A percentile compares a stretch with the other conserved stretches of the same genome.
Conservation (phyloP, 2,113 vertebrate genomes). For the Cryptotis parvus region DNA sequence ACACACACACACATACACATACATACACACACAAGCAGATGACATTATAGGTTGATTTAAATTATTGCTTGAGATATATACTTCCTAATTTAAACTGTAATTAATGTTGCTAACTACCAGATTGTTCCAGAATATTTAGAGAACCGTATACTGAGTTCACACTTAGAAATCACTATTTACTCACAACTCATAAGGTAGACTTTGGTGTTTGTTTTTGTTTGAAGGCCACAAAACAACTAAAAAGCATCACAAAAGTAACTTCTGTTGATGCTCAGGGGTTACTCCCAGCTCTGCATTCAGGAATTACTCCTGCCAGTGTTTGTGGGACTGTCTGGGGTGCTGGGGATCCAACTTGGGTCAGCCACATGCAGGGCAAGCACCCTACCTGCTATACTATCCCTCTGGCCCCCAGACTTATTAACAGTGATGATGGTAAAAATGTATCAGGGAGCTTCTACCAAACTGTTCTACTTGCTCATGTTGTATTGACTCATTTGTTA, state of each 20-base stretch:
- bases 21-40: neutral
- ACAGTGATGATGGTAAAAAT: neutral
- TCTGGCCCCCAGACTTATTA: neutral
- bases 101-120: conserved; percentile 10
- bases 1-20: neutral
- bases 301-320: too few species aligned
- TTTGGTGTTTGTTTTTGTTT: too few species aligned
- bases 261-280: too few species aligned
- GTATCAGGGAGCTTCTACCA: neutral
- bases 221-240: too few species aligned
- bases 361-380: too few species aligned
- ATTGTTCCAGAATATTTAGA: conserved; percentile 23
- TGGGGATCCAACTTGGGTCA: too few species aligned
- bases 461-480: neutral
- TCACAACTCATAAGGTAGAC: neutral
- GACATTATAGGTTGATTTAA: neutral
- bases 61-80: neutral
- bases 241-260: too few species aligned
- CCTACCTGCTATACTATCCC: too few species aligned
- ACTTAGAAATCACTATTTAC: neutral
- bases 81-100: conserved; percentile 22
- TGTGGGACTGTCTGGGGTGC: too few species aligned
- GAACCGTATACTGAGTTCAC: neutral
- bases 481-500: neutral
- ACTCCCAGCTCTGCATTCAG: too few species aligned